Evolutionary conservation across 2,888 invertebrate genomes (phyloP).

Genomic region (Trileptium ribeirensis): DNA sequence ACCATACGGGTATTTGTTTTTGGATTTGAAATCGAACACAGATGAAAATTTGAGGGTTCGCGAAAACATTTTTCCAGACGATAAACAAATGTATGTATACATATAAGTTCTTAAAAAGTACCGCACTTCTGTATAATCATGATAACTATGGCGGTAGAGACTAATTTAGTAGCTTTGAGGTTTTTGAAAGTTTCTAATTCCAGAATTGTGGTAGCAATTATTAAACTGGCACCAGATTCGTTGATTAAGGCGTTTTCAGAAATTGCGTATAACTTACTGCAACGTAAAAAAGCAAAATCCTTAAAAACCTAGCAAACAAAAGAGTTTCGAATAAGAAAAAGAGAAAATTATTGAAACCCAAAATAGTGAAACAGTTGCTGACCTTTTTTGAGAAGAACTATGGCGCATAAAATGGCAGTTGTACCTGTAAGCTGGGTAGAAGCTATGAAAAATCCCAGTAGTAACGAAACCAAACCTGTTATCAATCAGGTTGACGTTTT

Average conservation of each 20-base stretch:
- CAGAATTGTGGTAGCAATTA: neutral
- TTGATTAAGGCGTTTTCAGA: slow-evolving; percentile 4
- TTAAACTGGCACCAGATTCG: neutral
- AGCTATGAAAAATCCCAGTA: neutral
- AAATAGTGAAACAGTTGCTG: neutral
- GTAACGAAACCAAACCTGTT: neutral
- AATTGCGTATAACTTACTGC: neutral
- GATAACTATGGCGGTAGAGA: neutral
- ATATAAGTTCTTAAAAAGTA: neutral
- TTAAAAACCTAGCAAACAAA: neutral
- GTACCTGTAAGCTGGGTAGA: neutral
- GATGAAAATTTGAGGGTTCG: neutral
- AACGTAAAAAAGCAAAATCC: neutral
- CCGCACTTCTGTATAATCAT: too few relatives aligned
- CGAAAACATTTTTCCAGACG: slow-evolving; percentile 6
- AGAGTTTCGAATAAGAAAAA: neutral
- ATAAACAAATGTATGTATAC: neutral
- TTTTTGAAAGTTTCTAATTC: neutral
- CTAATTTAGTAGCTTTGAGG: neutral
- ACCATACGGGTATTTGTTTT: slow-evolving; percentile 21
- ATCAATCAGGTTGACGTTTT: too few relatives aligned
- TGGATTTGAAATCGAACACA: slow-evolving; percentile 16
- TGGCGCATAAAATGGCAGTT: neutral
- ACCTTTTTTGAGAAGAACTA: neutral
- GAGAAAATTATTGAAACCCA: neutral